Conservation (phyloP, 2,113 vertebrate genomes). For the Mugil cephalus region DNA sequence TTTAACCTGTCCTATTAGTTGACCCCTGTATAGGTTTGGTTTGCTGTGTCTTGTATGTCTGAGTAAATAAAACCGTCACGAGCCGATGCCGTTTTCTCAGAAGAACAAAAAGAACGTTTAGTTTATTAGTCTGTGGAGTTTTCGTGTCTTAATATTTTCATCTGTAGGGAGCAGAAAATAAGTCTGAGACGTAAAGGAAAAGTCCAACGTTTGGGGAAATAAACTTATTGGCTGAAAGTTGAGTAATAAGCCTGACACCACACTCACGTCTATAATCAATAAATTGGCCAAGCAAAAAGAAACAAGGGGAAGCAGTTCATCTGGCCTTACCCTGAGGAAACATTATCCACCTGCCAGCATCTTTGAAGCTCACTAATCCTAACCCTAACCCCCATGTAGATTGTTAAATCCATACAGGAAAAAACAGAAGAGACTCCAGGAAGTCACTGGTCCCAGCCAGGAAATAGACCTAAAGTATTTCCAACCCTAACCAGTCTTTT, state of each 20-base stretch:
- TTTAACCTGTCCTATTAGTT: constrained; percentile 57
- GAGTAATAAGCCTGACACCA: not conserved
- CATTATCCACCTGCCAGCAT: not conserved
- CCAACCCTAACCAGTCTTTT: too few species aligned
- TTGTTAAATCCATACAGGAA: not conserved
- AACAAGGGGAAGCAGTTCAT: not conserved
- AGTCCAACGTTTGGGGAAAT: constrained; percentile 10
- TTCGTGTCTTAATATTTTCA: constrained; percentile 63
- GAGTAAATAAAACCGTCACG: constrained; percentile 41
- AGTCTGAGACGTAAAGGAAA: constrained; percentile 47
- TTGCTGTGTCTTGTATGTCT: constrained; percentile 57
- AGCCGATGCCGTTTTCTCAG: constrained; percentile 43
- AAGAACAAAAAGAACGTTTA: constrained; percentile 13
- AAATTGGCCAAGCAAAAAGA: constrained; percentile 11
- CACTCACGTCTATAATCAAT: not conserved
- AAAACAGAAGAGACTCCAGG: too few species aligned
- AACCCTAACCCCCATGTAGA: not conserved
- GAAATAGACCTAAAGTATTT: too few species aligned
- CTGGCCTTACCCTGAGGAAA: not conserved
- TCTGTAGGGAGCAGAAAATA: constrained; percentile 62
- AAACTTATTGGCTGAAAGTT: not conserved
- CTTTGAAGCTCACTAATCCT: not conserved
- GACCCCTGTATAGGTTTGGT: constrained; percentile 53
- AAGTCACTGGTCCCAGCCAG: too few species aligned
- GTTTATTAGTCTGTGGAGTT: constrained; percentile 57